phyloP scores from a whole-genome alignment of 2,797 vertebrate genomes.

The Diplodus puntazzo region DNA sequence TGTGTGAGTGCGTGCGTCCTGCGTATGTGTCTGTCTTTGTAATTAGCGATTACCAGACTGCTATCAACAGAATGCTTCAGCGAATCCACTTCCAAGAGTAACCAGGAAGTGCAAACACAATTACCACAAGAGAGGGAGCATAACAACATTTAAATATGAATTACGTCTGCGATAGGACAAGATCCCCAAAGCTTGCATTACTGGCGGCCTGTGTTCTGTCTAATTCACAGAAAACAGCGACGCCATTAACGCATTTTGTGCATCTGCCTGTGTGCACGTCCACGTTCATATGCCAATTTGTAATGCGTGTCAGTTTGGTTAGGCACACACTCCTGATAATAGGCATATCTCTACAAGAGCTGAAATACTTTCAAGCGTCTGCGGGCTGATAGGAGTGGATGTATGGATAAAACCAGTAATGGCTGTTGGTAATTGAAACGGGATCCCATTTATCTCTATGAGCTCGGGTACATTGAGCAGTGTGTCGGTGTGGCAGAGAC shows the following conservation, averaged over 20 bases:
- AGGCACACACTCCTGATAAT: constrained; percentile 41
- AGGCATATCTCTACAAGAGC: constrained; percentile 43
- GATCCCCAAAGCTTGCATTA: constrained; percentile 61
- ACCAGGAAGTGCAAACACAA: constrained; percentile 80
- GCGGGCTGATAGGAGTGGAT: constrained; percentile 50
- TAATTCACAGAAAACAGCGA: constrained; percentile 47
- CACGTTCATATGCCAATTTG: constrained; percentile 39
- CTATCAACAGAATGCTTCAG: constrained; percentile 77
- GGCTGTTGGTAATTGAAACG: constrained; percentile 74
- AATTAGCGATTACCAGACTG: constrained; percentile 77
- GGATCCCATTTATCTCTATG: constrained; percentile 57
- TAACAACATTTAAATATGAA: constrained; percentile 82
- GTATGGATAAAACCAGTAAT: constrained; percentile 69
- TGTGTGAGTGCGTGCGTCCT: constrained; percentile 22
- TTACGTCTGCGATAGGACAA: constrained; percentile 61
- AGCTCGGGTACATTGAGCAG: constrained; percentile 34
- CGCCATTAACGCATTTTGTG: constrained; percentile 45
- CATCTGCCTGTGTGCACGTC: constrained; percentile 23
- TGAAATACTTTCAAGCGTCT: constrained; percentile 42
- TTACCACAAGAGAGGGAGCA: constrained; percentile 74
- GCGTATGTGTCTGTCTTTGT: constrained; percentile 60
- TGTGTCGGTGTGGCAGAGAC: constrained; percentile 29
- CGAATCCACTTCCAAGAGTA: constrained; percentile 76
- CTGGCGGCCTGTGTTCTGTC: constrained; percentile 31
- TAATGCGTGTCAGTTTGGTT: constrained; percentile 11